Evolutionary conservation across 2,113 vertebrate species (phyloP).

Genomic region (human (Homo sapiens)): GRCh38 chr4:87583001-87583500

Average conservation of each 20-base stretch:
- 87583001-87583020: neutral
- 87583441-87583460: slow-evolving; percentile 3
- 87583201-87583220: neutral
- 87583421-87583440: slow-evolving; percentile 26
- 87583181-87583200: neutral
- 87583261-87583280: neutral
- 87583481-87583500: neutral
- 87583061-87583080: neutral
- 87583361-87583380: neutral
- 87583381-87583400: slow-evolving; percentile 40
- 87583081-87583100: neutral
- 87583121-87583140: neutral
- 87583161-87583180: neutral
- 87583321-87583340: neutral
- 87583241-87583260: neutral
- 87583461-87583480: neutral
- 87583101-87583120: neutral
- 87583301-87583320: neutral
- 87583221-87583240: neutral
- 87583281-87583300: neutral
- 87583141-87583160: neutral
- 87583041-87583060: neutral
- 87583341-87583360: neutral
- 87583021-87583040: neutral
- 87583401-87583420: slow-evolving; percentile 20